These are phyloP conservation scores for Syrmaticus mikado DNA, from an alignment of 2,113 vertebrate genomes.

Conservation along the genomic window DNA sequence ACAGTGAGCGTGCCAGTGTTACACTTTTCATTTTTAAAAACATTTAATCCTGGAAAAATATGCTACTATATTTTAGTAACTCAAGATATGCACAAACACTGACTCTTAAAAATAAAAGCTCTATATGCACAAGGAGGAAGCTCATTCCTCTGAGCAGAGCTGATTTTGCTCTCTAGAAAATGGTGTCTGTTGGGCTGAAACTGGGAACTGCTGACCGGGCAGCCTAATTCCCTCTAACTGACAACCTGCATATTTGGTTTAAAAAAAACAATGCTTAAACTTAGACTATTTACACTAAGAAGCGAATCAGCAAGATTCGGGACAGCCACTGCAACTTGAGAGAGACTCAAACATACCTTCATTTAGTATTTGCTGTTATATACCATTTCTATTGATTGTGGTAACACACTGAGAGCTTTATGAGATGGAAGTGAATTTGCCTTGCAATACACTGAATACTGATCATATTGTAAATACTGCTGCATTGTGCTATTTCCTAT, in stretches of 20 bases:
- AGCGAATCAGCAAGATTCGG: neutral
- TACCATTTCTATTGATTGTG: neutral
- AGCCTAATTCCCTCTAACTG: neutral
- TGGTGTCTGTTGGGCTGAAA: rapidly evolving
- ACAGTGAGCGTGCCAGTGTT: neutral
- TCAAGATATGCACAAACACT: neutral
- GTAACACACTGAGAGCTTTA: neutral
- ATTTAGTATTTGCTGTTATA: neutral
- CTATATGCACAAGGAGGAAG: neutral
- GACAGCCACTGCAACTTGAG: neutral
- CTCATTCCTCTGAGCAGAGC: neutral
- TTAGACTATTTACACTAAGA: neutral
- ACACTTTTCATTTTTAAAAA: neutral
- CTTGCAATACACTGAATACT: neutral
- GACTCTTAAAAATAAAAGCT: neutral
- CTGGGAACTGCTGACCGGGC: neutral
- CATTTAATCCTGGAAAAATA: neutral
- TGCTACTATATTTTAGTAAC: neutral
- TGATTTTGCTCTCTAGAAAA: neutral
- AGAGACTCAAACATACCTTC: neutral
- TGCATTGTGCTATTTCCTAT: neutral
- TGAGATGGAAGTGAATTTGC: slow-evolving; percentile 29
- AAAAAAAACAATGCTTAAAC: neutral
- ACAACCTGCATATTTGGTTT: neutral
- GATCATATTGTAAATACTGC: neutral